Base-by-base conservation (phyloP, 2,888 invertebrate genomes). In the Sarcophaga carnaria region DNA sequence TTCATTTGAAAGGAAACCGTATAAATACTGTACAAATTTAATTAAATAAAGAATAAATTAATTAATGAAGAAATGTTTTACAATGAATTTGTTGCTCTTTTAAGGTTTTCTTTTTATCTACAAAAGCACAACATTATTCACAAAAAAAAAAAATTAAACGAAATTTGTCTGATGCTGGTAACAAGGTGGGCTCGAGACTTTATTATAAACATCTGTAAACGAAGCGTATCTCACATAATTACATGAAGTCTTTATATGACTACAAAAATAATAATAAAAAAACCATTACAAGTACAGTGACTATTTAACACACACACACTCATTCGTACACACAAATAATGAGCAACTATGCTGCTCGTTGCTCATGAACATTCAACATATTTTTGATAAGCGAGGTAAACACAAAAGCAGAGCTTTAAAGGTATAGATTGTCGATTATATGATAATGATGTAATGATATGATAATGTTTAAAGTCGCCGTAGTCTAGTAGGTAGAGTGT, bases 181-280 rank as follows among this genome's bases (percentile, higher is more conserved):
- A 74, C 27, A 49, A 64, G 27, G n/a, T 64, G 17, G n/a, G 22
- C 49, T 75, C 4, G 27, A 37, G 37, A 20, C 20, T 47, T 47
- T 74, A 63, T 69, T 37, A 2, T 37, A 37, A 37, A 37, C 37
- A 47, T 72, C 20, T 67, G 20, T 45, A 20, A 37, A 45, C 37
- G 8, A 37, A 37, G 37, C 37, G 67, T 67, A 67, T 74, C 27
- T 75, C 11, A 49, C 63, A 27, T 64, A 75, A 75, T 64, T 75
- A 64, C 47, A 75, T 75, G 49, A 75, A 75, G 47, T 75, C 64
- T 63, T 54, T 54, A 54, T 54, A 54, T 0, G 54, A 14, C 12
- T 14, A 17, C 17, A 54, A 54, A 14, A 49, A 64, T 17, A 3
- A 74, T 25, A 63, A 17, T 22, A 22, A 49, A n/a, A 45, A 45